A percentile compares a stretch with the other conserved stretches of the same genome.
Evolutionary conservation across 2,888 invertebrate genomes (phyloP).

Genomic region (Gymnoscelis rufifasciata): DNA sequence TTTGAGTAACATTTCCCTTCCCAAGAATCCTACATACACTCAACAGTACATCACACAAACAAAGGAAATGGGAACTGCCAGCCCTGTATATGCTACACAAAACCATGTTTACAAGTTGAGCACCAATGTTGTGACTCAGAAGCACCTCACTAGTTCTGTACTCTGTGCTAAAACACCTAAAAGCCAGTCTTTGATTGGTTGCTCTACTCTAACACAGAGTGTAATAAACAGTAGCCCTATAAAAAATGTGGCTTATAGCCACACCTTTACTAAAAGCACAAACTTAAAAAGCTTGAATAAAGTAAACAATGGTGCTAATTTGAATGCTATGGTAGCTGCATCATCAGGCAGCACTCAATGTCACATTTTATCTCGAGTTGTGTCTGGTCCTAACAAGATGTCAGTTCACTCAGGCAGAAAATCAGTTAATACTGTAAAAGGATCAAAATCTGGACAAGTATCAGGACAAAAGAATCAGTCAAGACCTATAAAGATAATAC

Average conservation of each 20-base stretch:
- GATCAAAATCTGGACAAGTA: slow-evolving; percentile 59
- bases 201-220: slow-evolving; percentile 55
- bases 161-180: slow-evolving; percentile 63
- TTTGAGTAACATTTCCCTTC: slow-evolving; percentile 71
- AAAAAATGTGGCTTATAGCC: slow-evolving; percentile 68
- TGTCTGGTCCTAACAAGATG: slow-evolving; percentile 72
- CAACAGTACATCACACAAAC: slow-evolving; percentile 60
- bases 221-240: slow-evolving; percentile 62
- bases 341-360: slow-evolving; percentile 67
- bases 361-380: slow-evolving; percentile 70
- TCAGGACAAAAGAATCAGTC: slow-evolving; percentile 64
- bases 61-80: slow-evolving; percentile 56
- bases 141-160: slow-evolving; percentile 63
- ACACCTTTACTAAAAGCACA: slow-evolving; percentile 65
- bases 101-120: slow-evolving; percentile 70
- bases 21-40: slow-evolving; percentile 62
- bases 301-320: slow-evolving; percentile 73
- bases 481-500: slow-evolving; percentile 78
- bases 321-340: slow-evolving; percentile 66
- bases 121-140: slow-evolving; percentile 58
- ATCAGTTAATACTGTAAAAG: slow-evolving; percentile 60
- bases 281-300: slow-evolving; percentile 62
- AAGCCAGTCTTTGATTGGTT: slow-evolving; percentile 65
- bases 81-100: slow-evolving; percentile 62
- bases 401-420: slow-evolving; percentile 70